Percentiles rank a stretch among this genome's conserved stretches.
phyloP scores from a whole-genome alignment of 2,113 vertebrate species.

The Ancistrus triradiatus region DNA sequence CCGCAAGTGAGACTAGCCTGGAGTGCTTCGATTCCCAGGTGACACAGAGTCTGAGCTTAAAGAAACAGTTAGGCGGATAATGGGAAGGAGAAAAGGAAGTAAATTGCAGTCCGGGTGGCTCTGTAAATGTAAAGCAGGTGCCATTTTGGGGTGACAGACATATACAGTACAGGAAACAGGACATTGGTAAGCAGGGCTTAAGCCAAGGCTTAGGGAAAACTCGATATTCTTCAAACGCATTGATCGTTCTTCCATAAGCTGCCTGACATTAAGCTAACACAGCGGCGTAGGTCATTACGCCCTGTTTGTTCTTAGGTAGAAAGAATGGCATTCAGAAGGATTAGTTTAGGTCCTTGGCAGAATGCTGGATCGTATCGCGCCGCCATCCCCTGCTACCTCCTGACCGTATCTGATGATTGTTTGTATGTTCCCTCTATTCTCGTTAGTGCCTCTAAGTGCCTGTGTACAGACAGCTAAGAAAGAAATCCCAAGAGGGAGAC shows the following conservation, averaged over 20 bases:
- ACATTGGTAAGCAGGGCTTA: too few relatives aligned
- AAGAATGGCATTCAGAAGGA: conserved; percentile 22
- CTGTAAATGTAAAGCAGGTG: too few relatives aligned
- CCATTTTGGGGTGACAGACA: too few relatives aligned
- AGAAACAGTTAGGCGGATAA: too few relatives aligned
- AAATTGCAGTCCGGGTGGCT: too few relatives aligned
- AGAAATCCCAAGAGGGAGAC: background rate
- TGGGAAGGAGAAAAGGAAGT: too few relatives aligned
- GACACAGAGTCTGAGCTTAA: too few relatives aligned
- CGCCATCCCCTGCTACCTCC: conserved; percentile 13
- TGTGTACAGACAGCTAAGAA: background rate
- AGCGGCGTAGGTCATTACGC: background rate
- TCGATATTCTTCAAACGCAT: background rate
- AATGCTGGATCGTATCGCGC: background rate
- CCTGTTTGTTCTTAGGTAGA: background rate
- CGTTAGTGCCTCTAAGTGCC: background rate
- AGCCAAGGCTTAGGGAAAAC: too few relatives aligned
- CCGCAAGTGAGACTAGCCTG: too few relatives aligned
- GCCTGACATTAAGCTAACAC: conserved; percentile 32
- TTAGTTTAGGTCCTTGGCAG: conserved; percentile 32
- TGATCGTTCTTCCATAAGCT: conserved; percentile 28
- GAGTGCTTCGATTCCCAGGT: too few relatives aligned
- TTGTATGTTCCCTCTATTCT: background rate
- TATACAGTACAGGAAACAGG: too few relatives aligned
- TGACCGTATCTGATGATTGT: conserved; percentile 41